These are phyloP conservation scores for Tryphoninae sp. DNA, from an alignment of 2,888 invertebrate genomes.

Conservation along the genomic window DNA sequence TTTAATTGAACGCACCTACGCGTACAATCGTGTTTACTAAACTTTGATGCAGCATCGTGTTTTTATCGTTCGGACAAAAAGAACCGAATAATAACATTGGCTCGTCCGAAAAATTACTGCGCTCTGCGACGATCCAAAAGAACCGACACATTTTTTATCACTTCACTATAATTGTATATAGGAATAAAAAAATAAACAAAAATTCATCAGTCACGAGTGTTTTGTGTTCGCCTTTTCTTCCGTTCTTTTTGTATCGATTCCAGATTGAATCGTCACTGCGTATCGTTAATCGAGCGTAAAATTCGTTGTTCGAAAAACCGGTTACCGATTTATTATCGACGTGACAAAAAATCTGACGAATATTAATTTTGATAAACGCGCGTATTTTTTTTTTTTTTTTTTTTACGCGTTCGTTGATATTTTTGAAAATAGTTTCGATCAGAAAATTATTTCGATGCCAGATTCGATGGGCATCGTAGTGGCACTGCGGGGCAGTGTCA, in stretches of 20 bases:
- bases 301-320: background rate
- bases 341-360: constrained; percentile 8
- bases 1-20: background rate
- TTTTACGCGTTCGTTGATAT: background rate
- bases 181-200: too few relatives aligned
- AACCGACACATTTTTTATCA: background rate
- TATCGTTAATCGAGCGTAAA: background rate
- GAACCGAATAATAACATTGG: background rate
- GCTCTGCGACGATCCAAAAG: background rate
- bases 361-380: background rate
- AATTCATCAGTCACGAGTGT: too few relatives aligned
- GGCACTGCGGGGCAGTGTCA: constrained; percentile 65
- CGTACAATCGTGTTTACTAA: background rate
- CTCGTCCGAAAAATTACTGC: background rate
- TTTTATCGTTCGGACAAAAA: too few relatives aligned
- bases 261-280: background rate
- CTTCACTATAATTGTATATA: background rate
- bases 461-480: constrained; percentile 47
- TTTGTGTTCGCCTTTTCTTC: background rate
- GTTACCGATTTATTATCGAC: background rate
- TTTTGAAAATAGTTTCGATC: background rate
- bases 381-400: background rate
- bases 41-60: background rate
- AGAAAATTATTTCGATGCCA: constrained; percentile 37
- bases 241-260: background rate